A percentile compares a stretch with the other conserved stretches of the same genome.
Evolutionary conservation across 2,113 vertebrate species (phyloP).

Genomic region (Argyrosomus japonicus): DNA sequence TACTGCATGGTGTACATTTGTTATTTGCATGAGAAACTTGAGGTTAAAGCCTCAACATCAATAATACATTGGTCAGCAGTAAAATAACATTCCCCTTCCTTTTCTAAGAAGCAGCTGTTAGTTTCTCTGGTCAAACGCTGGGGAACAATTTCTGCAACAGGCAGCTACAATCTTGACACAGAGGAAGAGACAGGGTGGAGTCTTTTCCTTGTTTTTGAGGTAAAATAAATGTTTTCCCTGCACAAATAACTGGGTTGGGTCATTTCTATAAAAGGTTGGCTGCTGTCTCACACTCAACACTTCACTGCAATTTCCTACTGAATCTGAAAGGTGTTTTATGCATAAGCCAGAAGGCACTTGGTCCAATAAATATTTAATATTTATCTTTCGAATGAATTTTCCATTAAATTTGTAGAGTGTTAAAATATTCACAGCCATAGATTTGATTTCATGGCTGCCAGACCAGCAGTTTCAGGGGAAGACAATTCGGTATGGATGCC

Average conservation of each 20-base stretch:
- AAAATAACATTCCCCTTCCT: constrained; percentile 55
- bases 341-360: constrained; percentile 76
- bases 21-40: constrained; percentile 36
- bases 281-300: constrained; percentile 45
- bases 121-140: constrained; percentile 35
- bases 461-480: constrained; percentile 55
- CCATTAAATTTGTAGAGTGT: constrained; percentile 77
- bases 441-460: constrained; percentile 69
- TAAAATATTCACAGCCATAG: constrained; percentile 81
- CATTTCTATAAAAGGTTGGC: constrained; percentile 59
- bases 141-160: constrained; percentile 63
- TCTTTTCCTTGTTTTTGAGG: constrained; percentile 78
- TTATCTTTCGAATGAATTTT: constrained; percentile 83
- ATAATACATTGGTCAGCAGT: constrained; percentile 44
- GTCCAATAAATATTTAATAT: constrained; percentile 83
- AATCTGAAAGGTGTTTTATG: constrained; percentile 78
- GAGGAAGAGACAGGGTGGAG: constrained; percentile 76
- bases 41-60: constrained; percentile 47
- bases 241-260: constrained; percentile 65
- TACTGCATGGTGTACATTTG: neutral
- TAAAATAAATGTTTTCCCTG: constrained; percentile 78
- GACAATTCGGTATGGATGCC: constrained; percentile 55
- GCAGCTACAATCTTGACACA: constrained; percentile 52
- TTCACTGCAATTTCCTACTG: constrained; percentile 54
- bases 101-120: constrained; percentile 42